Conservation (phyloP, 1,140 invertebrate species). For the Gonatopus flavifemur region DNA sequence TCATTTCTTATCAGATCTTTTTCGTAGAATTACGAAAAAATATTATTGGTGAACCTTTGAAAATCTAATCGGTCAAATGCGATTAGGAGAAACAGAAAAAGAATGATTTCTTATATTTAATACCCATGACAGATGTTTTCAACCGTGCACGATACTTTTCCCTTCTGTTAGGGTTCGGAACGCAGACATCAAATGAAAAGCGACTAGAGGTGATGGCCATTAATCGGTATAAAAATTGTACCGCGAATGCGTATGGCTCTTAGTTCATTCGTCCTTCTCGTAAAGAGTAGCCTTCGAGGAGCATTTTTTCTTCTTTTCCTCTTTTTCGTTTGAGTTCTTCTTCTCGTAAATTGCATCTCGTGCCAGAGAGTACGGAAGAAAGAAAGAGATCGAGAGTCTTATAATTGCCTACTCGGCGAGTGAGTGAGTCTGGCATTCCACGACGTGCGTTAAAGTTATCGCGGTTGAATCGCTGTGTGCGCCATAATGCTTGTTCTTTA, state of each 20-base stretch:
- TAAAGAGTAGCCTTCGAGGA: conserved; percentile 16
- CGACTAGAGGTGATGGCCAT: conserved; percentile 20
- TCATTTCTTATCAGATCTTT: too few relatives aligned
- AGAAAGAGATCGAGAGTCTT: conserved; percentile 23
- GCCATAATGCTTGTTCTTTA: conserved; percentile 23
- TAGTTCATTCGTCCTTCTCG: conserved; percentile 14
- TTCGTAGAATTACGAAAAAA: too few relatives aligned
- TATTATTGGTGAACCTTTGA: too few relatives aligned
- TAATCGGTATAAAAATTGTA: too few relatives aligned
- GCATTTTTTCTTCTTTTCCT: conserved; percentile 5
- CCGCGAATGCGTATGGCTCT: conserved; percentile 16
- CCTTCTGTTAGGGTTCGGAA: too few relatives aligned
- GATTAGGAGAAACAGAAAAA: too few relatives aligned
- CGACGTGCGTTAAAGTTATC: conserved; percentile 38
- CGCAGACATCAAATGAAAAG: too few relatives aligned
- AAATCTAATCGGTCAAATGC: too few relatives aligned
- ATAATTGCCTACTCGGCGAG: conserved; percentile 37
- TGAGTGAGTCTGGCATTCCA: conserved; percentile 23
- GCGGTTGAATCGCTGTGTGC: conserved; percentile 28
- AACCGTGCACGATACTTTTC: too few relatives aligned
- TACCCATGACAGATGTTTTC: too few relatives aligned
- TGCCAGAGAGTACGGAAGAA: background rate
- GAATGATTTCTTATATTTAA: too few relatives aligned
- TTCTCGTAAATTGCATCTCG: conserved; percentile 21
- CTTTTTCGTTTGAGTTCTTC: conserved; percentile 3